A percentile compares a stretch with the other conserved stretches of the same genome.
These are phyloP conservation scores for Aphis gossypii DNA, from an alignment of 1,140 invertebrate genomes.

Conservation along the genomic window DNA sequence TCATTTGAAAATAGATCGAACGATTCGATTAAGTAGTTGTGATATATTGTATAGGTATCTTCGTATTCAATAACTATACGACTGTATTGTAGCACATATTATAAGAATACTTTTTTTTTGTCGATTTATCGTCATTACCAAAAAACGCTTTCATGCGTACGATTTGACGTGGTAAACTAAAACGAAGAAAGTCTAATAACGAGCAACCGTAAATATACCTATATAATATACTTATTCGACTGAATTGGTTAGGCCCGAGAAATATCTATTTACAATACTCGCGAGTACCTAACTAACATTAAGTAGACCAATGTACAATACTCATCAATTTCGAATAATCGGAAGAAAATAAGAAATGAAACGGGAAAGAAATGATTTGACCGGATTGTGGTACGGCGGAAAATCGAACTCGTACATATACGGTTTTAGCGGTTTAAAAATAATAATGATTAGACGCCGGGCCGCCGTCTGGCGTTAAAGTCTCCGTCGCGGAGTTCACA, in stretches of 20 bases:
- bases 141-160: not conserved
- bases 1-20: too few relatives aligned
- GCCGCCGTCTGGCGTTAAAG: constrained; percentile 17
- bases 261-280: not conserved
- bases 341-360: not conserved
- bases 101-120: not conserved
- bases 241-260: not conserved
- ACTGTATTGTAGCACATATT: not conserved
- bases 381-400: not conserved
- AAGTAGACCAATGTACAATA: not conserved
- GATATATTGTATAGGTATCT: too few relatives aligned
- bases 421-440: not conserved
- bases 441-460: constrained; percentile 29
- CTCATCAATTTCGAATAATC: not conserved
- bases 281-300: not conserved
- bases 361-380: not conserved
- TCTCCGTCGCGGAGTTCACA: not conserved
- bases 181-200: not conserved
- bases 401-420: not conserved
- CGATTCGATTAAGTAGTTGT: too few relatives aligned
- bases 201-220: too few relatives aligned
- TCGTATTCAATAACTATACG: too few relatives aligned
- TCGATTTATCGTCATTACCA: not conserved
- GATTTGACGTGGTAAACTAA: not conserved
- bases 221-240: not conserved